Percentiles rank a stretch among this genome's conserved stretches.
These are phyloP conservation scores for Eretmochelys imbricata DNA, from an alignment of 2,113 vertebrate genomes.

Conservation along the genomic window DNA sequence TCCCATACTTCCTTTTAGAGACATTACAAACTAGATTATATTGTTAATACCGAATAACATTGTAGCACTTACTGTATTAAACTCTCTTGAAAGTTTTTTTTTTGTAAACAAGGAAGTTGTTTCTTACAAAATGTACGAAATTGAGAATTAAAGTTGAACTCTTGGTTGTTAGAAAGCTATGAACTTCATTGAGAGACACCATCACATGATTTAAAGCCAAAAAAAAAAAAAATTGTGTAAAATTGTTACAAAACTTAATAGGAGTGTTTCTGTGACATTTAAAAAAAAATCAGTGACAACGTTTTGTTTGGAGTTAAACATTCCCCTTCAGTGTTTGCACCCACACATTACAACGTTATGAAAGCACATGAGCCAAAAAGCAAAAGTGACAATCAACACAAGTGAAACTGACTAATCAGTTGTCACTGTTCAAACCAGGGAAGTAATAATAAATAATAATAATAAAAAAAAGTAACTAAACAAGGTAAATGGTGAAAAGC, in stretches of 20 bases:
- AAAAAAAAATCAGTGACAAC: conserved; percentile 25
- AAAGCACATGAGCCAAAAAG: conserved; percentile 40
- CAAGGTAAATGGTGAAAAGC: conserved; percentile 4
- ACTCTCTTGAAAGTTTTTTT: not conserved
- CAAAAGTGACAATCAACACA: conserved; percentile 25
- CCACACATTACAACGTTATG: conserved; percentile 53
- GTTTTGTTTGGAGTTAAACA: conserved; percentile 56
- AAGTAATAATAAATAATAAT: not conserved
- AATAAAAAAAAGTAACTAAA: conserved; percentile 49
- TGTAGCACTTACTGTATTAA: not conserved
- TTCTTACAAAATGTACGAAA: not conserved
- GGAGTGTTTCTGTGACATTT: conserved; percentile 48
- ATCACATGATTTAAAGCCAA: not conserved
- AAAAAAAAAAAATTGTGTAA: accelerated
- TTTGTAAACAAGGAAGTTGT: not conserved
- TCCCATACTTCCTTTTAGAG: not conserved
- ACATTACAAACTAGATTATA: not conserved
- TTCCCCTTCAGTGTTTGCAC: conserved; percentile 49
- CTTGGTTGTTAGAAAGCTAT: conserved; percentile 9
- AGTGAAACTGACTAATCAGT: conserved; percentile 1
- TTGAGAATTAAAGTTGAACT: not conserved
- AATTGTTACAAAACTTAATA: conserved; percentile 32
- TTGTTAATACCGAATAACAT: not conserved
- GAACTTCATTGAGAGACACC: not conserved
- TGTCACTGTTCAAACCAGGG: not conserved